Evolutionary conservation across 2,113 vertebrate genomes (phyloP).

Genomic region (Tyrannus savana): DNA sequence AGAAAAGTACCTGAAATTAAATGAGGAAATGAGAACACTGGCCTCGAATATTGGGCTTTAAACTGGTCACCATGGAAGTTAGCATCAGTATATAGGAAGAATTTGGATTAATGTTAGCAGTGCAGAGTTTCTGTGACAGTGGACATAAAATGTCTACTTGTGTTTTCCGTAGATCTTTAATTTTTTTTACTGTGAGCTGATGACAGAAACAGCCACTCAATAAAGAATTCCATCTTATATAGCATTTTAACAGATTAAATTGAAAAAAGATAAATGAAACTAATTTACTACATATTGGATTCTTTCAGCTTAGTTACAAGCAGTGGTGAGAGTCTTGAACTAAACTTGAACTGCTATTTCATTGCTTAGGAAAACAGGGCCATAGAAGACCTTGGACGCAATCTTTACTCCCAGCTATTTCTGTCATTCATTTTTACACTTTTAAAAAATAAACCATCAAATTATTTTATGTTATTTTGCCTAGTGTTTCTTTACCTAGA

Average conservation of each 20-base stretch:
- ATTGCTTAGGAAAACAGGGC: background rate
- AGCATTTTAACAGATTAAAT: background rate
- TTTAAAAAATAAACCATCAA: background rate
- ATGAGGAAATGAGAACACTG: background rate
- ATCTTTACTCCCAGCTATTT: background rate
- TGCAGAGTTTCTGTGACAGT: background rate
- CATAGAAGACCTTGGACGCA: background rate
- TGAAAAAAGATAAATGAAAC: background rate
- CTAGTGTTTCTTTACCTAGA: background rate
- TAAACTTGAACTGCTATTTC: background rate
- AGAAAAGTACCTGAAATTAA: background rate
- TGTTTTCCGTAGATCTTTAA: background rate
- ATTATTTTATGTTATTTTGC: background rate
- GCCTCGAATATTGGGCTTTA: background rate
- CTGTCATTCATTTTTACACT: background rate
- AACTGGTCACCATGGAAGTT: background rate
- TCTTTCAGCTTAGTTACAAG: background rate
- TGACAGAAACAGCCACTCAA: background rate
- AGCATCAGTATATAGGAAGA: background rate
- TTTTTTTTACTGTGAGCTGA: background rate
- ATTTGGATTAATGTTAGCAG: background rate
- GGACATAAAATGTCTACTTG: background rate
- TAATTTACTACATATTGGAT: background rate
- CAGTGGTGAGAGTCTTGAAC: background rate
- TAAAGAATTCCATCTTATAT: background rate